phyloP scores from a whole-genome alignment of 2,888 invertebrate genomes.

The Calameuta filiformis region DNA sequence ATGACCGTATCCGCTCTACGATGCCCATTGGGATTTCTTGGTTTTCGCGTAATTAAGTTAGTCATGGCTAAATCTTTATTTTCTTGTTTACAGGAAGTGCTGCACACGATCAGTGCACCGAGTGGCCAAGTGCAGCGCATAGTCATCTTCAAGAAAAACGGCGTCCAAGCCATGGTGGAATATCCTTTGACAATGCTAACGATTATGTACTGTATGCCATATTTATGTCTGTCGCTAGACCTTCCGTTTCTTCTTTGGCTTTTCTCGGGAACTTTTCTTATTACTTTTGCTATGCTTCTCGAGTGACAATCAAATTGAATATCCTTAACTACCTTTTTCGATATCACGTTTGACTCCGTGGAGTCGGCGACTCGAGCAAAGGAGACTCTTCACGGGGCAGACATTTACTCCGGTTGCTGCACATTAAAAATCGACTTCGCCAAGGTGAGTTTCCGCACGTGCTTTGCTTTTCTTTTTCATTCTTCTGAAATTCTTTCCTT shows the following conservation, averaged over 20 bases:
- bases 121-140: conserved; percentile 97
- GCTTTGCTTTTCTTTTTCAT: too few species aligned
- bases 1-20: too few species aligned
- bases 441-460: conserved; percentile 78
- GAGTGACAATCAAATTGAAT: conserved; percentile 11
- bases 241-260: too few species aligned
- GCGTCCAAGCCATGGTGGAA: conserved; percentile 99
- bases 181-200: conserved; percentile 79
- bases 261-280: too few species aligned
- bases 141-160: conserved; percentile 99
- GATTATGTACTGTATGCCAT: too few species aligned
- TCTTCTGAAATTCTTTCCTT: too few species aligned
- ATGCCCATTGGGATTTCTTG: too few species aligned
- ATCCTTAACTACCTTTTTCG: conserved; percentile 65
- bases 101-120: conserved; percentile 96
- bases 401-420: conserved; percentile 99
- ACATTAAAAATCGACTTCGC: conserved; percentile 99
- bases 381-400: conserved; percentile 95
- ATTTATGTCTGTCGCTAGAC: too few species aligned
- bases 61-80: too few species aligned
- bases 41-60: too few species aligned
- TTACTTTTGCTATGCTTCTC: too few species aligned
- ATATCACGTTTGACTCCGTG: conserved; percentile 89
- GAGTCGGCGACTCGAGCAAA: conserved; percentile 95
- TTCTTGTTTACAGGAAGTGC: conserved; percentile 86